Evolutionary conservation across 2,113 vertebrate species (phyloP), one percentile per base, ranked within the genome.

Genomic region (Salvator merianae): DNA sequence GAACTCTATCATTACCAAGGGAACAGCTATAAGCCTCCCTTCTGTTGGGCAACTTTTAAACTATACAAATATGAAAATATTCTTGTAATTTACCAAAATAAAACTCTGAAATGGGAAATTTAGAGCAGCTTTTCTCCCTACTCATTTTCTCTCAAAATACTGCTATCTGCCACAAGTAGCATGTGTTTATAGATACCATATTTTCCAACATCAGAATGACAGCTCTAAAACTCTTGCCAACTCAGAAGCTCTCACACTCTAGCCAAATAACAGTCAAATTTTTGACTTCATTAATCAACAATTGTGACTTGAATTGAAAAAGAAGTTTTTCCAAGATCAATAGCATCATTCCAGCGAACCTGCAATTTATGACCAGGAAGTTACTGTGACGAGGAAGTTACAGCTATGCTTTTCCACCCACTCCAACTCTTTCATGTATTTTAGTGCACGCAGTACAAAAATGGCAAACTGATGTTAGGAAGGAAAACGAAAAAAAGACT

Each of bases 251-350:
- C 79, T 78, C 66, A 85, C 69, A 10, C 24, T 73, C 50, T 12
- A 38, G 16, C 78, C 71, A 86, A 55, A 1, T 0, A 78, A 72
- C 88, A 71, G 81, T 38, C 70, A 71, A 68, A 30, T 72, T 65
- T 40, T 47, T 30, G 26, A 1, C 66, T 88, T 86, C 59, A 83
- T 66, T 59, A 55, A 7, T 82, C 70, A 82, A 8, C 81, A 20
- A n/a, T 36, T 30, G 1, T 30, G 22, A 24, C 20, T 30, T 81
- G 28, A 55, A 55, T 9, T 55, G 53, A 55, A 55, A 50, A 9
- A 47, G 5, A 77, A 36, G 16, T 38, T 22, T 43, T 18, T 32
- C 62, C 38, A 63, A 28, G 24, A 72, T 82, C 32, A 82, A 3
- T 7, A 8, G 47, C 13, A 26, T 71, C 20, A 71, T 5, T 38